Base-by-base conservation (phyloP, 1,140 invertebrate genomes). In the Leptinotarsa lineolata region DNA sequence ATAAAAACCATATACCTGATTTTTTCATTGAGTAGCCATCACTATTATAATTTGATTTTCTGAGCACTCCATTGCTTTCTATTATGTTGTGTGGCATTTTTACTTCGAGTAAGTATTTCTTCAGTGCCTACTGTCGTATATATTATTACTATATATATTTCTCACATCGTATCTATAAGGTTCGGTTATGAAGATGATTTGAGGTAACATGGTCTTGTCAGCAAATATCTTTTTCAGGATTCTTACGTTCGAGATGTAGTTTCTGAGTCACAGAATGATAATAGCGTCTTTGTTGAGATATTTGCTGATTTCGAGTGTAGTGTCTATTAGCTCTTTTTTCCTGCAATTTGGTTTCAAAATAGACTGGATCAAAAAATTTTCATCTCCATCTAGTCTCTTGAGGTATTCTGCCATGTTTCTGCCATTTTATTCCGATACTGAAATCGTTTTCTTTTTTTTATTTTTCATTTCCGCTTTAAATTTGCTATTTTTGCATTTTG, bases 401-500 rank as follows among this genome's bases (percentile, higher is more conserved):
- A 60, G 59, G 59, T 60, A 60, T n/a, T 60, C 59, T 60, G 59
- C 59, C 59, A 60, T 60, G n/a, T 60, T 60, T n/a, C 59, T 60
- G 4, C 59, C 59, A 60, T 60, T 60, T 60, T n/a, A n/a, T 8
- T n/a, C 59, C 59, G 59, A 6, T 60, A 60, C n/a, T 60, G n/a
- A 21, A 11, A 60, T 21, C 5, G n/a, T 60, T 8, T 60, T 60
- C n/a, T n/a, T 60, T 60, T 13, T 46, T 13, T 6, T 60, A 21
- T 8, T 60, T 60, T 60, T n/a, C 59, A 60, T 6, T 5, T 60
- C n/a, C 21, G 5, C 59, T n/a, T 60, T n/a, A 4, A 60, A 60
- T n/a, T 60, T n/a, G n/a, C n/a, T n/a, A 60, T 18, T n/a, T 5
- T 60, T 60, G 6, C 6, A n/a, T 60, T 60, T n/a, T 18, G n/a